Evolutionary conservation across 1,140 invertebrate genomes (phyloP), one percentile per base, ranked within the genome.

Genomic region (Philotrypesis tridentata): DNA sequence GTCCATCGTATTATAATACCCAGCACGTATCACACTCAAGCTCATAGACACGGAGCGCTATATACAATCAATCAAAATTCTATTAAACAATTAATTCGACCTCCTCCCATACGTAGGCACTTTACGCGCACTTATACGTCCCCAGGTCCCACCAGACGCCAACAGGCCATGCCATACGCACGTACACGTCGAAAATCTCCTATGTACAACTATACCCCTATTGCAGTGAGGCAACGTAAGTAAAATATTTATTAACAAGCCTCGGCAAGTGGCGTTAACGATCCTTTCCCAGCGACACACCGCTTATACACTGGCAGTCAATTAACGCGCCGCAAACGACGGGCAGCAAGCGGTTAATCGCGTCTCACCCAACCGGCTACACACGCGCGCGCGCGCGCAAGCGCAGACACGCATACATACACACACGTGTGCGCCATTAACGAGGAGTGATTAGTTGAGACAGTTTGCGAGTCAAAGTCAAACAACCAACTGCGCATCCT

Each of bases 181-280:
- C 61, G 23, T 29, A 25, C 9, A 14, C 9, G 25, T 0, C 25
- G 61, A 65, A 29, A 29, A 12, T 27, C 27, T 27, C 25, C 61
- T 21, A 17, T n/a, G 27, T 25, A 29, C 25, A 29, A 25, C 23
- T 9, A 9, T 65, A 25, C 9, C 25, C 25, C 33, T 37, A 37
- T 17, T 7, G 21, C 60, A 7, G 2, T 27, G 25, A 21, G 48
- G 48, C 6, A 65, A 29, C 37, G 33, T 79, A 79, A 77, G 61
- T 67, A 77, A 77, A 68, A 68, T 21, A 31, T n/a, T n/a, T 31
- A 68, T 77, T 48, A 67, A 67, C 63, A 68, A 70, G 61, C 61
- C 25, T 23, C 37, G n/a, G 27, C 70, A 70, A 48, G 33, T 11
- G 27, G 9, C 40, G 60, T 55, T 70, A 71, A 79, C 31, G 29